Evolutionary conservation across 2,797 vertebrate genomes (phyloP).

Genomic region (Brotula barbata): DNA sequence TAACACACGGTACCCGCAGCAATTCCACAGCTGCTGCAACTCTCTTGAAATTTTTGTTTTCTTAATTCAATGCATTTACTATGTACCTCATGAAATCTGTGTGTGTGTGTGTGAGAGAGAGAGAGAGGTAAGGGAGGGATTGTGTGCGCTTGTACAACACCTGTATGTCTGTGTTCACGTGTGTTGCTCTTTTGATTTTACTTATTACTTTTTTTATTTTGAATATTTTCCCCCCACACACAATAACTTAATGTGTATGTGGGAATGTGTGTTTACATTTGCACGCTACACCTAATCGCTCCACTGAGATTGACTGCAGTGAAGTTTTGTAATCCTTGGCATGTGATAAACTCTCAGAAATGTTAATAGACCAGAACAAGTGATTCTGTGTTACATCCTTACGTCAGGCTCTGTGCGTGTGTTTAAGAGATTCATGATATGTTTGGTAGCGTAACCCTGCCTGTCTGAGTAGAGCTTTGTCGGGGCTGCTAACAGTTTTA

Average conservation of each 20-base stretch:
- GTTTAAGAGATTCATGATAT: constrained; percentile 44
- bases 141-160: background rate
- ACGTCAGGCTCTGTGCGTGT: constrained; percentile 38
- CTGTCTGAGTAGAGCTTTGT: constrained; percentile 41
- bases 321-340: constrained; percentile 17
- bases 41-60: constrained; percentile 26
- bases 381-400: constrained; percentile 46
- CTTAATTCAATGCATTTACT: constrained; percentile 4
- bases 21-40: constrained; percentile 41
- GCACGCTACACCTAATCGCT: constrained; percentile 5
- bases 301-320: constrained; percentile 22
- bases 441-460: constrained; percentile 32
- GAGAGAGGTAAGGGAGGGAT: background rate
- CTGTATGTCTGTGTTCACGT: background rate
- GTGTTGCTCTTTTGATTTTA: background rate
- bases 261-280: too few relatives aligned
- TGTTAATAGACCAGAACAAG: constrained; percentile 25
- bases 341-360: background rate
- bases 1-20: constrained; percentile 59
- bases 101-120: constrained; percentile 11
- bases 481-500: constrained; percentile 65
- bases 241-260: background rate
- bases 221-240: background rate
- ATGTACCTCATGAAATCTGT: constrained; percentile 14
- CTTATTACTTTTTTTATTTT: constrained; percentile 1